A percentile compares a stretch with the other conserved stretches of the same genome.
Evolutionary conservation across 2,113 vertebrate species (phyloP).

Genomic region (Thryonomys swinderianus): DNA sequence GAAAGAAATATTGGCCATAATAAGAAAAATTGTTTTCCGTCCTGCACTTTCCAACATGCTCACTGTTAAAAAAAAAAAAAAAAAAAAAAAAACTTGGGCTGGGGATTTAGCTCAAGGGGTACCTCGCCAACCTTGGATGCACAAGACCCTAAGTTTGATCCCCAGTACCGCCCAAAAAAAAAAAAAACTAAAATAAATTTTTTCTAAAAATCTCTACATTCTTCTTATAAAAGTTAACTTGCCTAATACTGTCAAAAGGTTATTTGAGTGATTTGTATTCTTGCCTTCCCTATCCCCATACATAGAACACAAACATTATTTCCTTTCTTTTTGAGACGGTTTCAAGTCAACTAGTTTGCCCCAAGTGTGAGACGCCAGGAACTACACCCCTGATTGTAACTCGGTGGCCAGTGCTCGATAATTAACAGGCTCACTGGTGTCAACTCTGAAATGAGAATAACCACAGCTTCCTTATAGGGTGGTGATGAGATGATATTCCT

Average conservation of each 20-base stretch:
- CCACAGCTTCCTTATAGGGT: not conserved
- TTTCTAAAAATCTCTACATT: not conserved
- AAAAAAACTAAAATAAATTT: not conserved
- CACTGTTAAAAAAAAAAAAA: not conserved
- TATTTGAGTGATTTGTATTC: not conserved
- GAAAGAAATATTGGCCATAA: not conserved
- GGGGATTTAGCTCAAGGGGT: too few relatives aligned
- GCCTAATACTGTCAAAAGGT: not conserved
- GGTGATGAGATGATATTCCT: not conserved
- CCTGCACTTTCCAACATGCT: not conserved
- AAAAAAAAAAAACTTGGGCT: too few relatives aligned
- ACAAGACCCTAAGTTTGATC: too few relatives aligned
- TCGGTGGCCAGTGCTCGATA: not conserved
- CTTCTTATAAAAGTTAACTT: conserved; percentile 21
- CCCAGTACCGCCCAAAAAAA: too few relatives aligned
- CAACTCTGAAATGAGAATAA: not conserved
- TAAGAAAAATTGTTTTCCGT: not conserved
- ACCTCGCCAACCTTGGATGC: too few relatives aligned
- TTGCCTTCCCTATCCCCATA: not conserved
- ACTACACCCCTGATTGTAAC: not conserved
- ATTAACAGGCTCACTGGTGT: not conserved
- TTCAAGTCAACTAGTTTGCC: not conserved
- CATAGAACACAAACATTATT: conserved; percentile 11
- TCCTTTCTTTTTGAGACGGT: conserved; percentile 10
- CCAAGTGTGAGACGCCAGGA: not conserved